Percentiles rank a stretch among this genome's conserved stretches.
Evolutionary conservation across 2,797 vertebrate genomes (phyloP).

Genomic region (Adrianichthys oophorus): DNA sequence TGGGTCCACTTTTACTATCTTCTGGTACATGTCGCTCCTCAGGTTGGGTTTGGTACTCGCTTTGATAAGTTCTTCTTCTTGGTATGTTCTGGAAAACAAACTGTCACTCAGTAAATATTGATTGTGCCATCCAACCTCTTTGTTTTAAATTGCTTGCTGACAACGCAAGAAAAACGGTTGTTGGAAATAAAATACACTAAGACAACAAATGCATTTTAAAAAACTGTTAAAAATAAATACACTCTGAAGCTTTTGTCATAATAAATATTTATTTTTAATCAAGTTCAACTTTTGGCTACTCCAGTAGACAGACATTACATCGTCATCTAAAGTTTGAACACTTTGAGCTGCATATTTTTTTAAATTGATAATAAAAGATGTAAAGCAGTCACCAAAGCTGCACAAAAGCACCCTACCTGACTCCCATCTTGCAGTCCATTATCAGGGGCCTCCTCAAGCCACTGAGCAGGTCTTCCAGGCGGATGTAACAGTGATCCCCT

Average conservation of each 20-base stretch:
- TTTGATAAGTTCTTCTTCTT: conserved; percentile 84
- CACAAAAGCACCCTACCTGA: conserved; percentile 69
- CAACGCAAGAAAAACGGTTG: too few species aligned
- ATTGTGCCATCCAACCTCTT: too few species aligned
- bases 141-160: too few species aligned
- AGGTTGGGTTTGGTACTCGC: conserved; percentile 69
- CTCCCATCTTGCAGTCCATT: conserved; percentile 95
- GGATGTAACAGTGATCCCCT: conserved; percentile 81
- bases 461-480: conserved; percentile 86
- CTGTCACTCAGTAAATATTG: not conserved
- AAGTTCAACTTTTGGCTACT: too few species aligned
- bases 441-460: conserved; percentile 84
- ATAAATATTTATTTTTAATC: too few species aligned
- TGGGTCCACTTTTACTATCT: conserved; percentile 86
- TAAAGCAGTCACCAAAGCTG: not conserved
- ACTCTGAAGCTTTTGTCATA: too few species aligned
- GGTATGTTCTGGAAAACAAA: conserved; percentile 80
- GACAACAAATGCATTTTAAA: too few species aligned
- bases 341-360: too few species aligned
- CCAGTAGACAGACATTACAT: too few species aligned
- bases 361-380: not conserved
- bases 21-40: conserved; percentile 87
- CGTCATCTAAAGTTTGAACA: too few species aligned
- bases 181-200: too few species aligned
- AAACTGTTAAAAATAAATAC: too few species aligned